Evolutionary conservation across 2,888 invertebrate genomes (phyloP).

Genomic region (Andrena bicolor): DNA sequence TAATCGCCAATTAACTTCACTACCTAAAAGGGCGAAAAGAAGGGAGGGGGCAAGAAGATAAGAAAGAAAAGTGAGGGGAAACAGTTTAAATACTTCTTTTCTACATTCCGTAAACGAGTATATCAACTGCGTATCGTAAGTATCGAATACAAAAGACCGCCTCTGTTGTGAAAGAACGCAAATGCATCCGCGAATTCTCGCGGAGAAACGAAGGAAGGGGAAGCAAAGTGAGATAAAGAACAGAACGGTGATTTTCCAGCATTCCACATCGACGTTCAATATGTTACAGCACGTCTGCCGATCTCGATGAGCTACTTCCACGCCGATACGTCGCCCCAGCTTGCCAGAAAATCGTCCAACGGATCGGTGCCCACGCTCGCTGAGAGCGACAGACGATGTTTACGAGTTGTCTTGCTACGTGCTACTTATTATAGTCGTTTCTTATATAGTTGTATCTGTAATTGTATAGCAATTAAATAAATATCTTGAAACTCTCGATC

Average conservation of each 20-base stretch:
- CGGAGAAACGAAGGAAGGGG: slow-evolving; percentile 1
- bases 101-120: slow-evolving; percentile 29
- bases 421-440: slow-evolving; percentile 80
- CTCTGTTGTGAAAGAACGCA: slow-evolving; percentile 8
- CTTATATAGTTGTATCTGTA: slow-evolving; percentile 77
- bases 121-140: slow-evolving; percentile 17
- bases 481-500: slow-evolving; percentile 77
- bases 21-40: neutral
- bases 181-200: neutral
- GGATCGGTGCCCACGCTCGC: slow-evolving; percentile 64
- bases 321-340: neutral
- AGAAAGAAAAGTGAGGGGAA: neutral
- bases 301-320: slow-evolving; percentile 68
- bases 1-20: slow-evolving; percentile 1
- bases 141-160: slow-evolving; percentile 29
- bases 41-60: neutral
- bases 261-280: slow-evolving; percentile 75
- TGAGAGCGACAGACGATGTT: slow-evolving; percentile 77
- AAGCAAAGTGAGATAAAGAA: slow-evolving; percentile 25
- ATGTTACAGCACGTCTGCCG: slow-evolving; percentile 77
- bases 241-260: slow-evolving; percentile 70
- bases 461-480: slow-evolving; percentile 80
- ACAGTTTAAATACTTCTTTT: neutral
- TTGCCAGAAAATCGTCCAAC: slow-evolving; percentile 24
- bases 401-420: slow-evolving; percentile 76